These are phyloP conservation scores for Cariama cristata DNA, from an alignment of 2,113 vertebrate species.

Conservation along the genomic window DNA sequence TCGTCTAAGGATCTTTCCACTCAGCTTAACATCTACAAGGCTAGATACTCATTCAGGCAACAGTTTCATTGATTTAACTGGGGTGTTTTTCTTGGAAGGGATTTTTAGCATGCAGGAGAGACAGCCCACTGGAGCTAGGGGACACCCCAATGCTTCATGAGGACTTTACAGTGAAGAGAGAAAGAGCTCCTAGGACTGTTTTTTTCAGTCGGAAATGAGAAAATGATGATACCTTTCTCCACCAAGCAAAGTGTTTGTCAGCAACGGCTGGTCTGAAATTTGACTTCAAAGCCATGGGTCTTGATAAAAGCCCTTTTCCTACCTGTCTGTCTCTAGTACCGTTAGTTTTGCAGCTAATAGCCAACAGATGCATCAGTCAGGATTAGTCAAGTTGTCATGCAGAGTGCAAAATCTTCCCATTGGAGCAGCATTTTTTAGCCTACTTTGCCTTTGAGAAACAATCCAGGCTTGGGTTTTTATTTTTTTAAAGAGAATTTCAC, in stretches of 20 bases:
- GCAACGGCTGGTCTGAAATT: neutral
- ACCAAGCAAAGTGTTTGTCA: neutral
- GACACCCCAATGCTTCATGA: neutral
- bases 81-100: neutral
- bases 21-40: neutral
- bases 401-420: neutral
- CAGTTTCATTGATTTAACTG: neutral
- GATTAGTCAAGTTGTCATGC: neutral
- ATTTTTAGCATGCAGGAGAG: neutral
- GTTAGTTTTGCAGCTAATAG: neutral
- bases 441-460: neutral
- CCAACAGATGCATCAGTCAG: neutral
- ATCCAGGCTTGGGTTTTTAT: neutral
- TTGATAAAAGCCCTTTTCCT: neutral
- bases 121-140: neutral
- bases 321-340: neutral
- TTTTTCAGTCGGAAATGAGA: neutral
- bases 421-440: neutral
- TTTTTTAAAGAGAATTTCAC: neutral
- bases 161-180: neutral
- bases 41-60: neutral
- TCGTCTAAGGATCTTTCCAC: slow-evolving; percentile 7
- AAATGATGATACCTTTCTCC: neutral
- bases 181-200: neutral
- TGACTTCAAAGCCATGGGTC: neutral